A percentile compares a stretch with the other conserved stretches of the same genome.
Conservation (phyloP, 2,888 invertebrate genomes). For the Microdon myrmicae region DNA sequence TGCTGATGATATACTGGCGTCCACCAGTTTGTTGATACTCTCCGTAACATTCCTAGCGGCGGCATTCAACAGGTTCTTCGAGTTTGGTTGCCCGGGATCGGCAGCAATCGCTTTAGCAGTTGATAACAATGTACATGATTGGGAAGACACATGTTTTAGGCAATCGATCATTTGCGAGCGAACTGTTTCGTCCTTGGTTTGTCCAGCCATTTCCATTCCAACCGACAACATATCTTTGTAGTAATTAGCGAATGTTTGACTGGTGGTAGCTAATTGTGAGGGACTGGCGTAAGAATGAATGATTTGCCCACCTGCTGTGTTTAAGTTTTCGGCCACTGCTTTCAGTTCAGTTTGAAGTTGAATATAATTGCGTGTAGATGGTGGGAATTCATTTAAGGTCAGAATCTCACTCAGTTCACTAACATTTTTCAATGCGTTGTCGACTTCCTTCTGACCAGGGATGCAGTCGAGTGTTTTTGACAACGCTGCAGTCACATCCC, state of each 20-base stretch:
- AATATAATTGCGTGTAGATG: slow-evolving; percentile 77
- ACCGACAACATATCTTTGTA: slow-evolving; percentile 82
- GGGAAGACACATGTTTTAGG: slow-evolving; percentile 86
- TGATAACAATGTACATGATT: slow-evolving; percentile 84
- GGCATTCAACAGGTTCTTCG: slow-evolving; percentile 86
- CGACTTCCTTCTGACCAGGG: slow-evolving; percentile 95
- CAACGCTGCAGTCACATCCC: slow-evolving; percentile 75
- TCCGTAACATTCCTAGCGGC: slow-evolving; percentile 92
- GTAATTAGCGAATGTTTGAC: slow-evolving; percentile 81
- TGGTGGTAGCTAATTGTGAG: slow-evolving; percentile 76
- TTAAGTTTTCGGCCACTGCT: slow-evolving; percentile 84
- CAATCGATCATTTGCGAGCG: slow-evolving; percentile 86
- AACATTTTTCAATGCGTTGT: slow-evolving; percentile 85
- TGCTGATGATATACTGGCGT: slow-evolving; percentile 79
- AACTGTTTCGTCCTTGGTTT: slow-evolving; percentile 79
- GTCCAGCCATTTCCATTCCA: slow-evolving; percentile 87
- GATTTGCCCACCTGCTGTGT: slow-evolving; percentile 84
- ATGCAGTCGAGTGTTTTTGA: slow-evolving; percentile 80
- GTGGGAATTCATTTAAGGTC: slow-evolving; percentile 79
- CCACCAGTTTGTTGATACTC: slow-evolving; percentile 88
- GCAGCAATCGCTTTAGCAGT: slow-evolving; percentile 91
- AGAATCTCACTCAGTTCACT: slow-evolving; percentile 80
- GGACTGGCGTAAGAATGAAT: slow-evolving; percentile 80
- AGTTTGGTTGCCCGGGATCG: slow-evolving; percentile 89
- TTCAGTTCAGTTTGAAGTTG: slow-evolving; percentile 88